phyloP scores from a whole-genome alignment of 2,888 invertebrate genomes.

The Ceriagrion tenellum region DNA sequence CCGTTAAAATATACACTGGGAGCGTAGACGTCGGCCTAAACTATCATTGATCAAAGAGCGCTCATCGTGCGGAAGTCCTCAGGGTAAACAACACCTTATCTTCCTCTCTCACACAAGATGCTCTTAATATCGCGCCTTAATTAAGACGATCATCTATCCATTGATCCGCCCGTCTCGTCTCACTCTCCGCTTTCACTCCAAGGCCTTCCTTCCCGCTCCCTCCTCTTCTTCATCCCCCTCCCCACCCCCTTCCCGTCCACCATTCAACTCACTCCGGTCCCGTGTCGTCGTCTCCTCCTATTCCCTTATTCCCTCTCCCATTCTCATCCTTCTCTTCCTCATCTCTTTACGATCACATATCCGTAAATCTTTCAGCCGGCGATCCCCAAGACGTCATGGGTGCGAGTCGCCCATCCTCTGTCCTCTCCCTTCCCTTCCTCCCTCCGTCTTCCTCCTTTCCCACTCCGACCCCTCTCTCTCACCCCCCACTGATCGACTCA shows the following conservation, averaged over 20 bases:
- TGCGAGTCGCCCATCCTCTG: not conserved
- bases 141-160: slow-evolving; percentile 30
- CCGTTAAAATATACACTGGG: not conserved
- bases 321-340: not conserved
- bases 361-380: slow-evolving; percentile 35
- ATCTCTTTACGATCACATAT: slow-evolving; percentile 45
- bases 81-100: slow-evolving; percentile 17
- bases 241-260: not conserved
- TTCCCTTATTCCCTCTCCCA: not conserved
- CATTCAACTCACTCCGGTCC: not conserved
- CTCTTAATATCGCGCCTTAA: slow-evolving; percentile 9
- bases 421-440: not conserved
- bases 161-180: not conserved
- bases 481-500: slow-evolving; percentile 67
- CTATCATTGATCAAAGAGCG: slow-evolving; percentile 12
- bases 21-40: not conserved
- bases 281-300: not conserved
- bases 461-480: not conserved
- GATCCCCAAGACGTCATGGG: slow-evolving; percentile 75
- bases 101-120: not conserved
- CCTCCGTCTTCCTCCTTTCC: slow-evolving; percentile 54
- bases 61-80: not conserved
- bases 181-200: slow-evolving; percentile 17
- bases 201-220: not conserved
- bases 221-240: not conserved